These are phyloP conservation scores for Odobenus rosmarus DNA, from an alignment of 2,113 vertebrate species.

Conservation along the genomic window DNA sequence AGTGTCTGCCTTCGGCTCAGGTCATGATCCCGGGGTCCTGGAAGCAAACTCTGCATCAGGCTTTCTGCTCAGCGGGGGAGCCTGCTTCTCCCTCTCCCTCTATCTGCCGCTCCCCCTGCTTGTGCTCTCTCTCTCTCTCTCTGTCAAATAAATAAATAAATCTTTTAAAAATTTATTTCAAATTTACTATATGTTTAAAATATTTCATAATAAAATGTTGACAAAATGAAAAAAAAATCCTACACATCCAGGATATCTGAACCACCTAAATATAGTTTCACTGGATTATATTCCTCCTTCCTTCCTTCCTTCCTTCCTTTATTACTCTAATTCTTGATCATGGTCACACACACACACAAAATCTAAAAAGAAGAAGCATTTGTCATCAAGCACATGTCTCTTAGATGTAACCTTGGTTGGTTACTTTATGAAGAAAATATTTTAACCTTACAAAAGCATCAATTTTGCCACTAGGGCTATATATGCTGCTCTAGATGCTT, in stretches of 20 bases:
- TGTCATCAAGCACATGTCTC: not conserved
- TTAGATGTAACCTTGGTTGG: not conserved
- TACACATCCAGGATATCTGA: not conserved
- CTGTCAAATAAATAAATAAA: too few species aligned
- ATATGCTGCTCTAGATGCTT: not conserved
- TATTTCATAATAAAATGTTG: not conserved
- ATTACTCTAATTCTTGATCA: not conserved
- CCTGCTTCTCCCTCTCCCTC: too few species aligned
- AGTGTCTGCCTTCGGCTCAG: too few species aligned
- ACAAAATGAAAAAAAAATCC: not conserved
- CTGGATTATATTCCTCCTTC: not conserved
- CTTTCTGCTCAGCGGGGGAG: too few species aligned
- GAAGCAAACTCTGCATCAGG: too few species aligned
- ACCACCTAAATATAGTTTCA: not conserved
- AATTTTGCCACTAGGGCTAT: not conserved
- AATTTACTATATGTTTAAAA: not conserved
- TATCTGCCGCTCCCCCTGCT: too few species aligned
- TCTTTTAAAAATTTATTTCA: not conserved
- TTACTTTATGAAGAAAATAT: conserved; percentile 9
- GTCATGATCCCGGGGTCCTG: too few species aligned
- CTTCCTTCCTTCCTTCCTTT: not conserved
- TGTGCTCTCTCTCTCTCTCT: too few species aligned
- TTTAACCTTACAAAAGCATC: conserved; percentile 10
- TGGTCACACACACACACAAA: not conserved
- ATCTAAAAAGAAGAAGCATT: not conserved